These are phyloP conservation scores for Lethrus apterus DNA, from an alignment of 1,140 invertebrate genomes.

Conservation along the genomic window DNA sequence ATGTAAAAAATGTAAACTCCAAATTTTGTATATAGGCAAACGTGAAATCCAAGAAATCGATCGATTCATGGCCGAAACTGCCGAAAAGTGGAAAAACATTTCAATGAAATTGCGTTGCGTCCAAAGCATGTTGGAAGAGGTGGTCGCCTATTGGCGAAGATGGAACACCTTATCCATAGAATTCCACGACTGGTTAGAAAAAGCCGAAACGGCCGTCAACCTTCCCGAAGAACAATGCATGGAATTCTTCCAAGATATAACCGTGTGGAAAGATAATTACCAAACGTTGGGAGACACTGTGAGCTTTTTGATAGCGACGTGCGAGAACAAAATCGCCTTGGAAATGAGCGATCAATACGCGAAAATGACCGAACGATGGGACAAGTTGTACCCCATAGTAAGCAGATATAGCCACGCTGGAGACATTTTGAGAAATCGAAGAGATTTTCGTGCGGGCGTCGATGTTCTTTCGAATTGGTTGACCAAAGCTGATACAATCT, in stretches of 20 bases:
- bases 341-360: constrained; percentile 70
- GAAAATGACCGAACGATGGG: constrained; percentile 68
- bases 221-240: constrained; percentile 76
- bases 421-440: constrained; percentile 71
- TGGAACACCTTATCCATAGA: constrained; percentile 68
- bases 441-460: constrained; percentile 72
- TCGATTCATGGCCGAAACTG: constrained; percentile 76
- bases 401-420: constrained; percentile 84
- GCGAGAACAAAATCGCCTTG: constrained; percentile 67
- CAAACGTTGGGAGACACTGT: constrained; percentile 75
- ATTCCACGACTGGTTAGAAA: constrained; percentile 72
- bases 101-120: constrained; percentile 85
- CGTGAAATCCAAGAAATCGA: constrained; percentile 72
- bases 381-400: constrained; percentile 71
- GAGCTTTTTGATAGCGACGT: constrained; percentile 82
- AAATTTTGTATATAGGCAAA: constrained; percentile 56
- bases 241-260: constrained; percentile 86
- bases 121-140: constrained; percentile 82
- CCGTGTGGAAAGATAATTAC: constrained; percentile 82
- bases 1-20: no score
- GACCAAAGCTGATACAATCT: constrained; percentile 60
- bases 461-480: constrained; percentile 74
- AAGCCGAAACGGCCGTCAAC: constrained; percentile 68
- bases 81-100: constrained; percentile 81
- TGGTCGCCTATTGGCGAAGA: constrained; percentile 78